phyloP scores from a whole-genome alignment of 2,797 vertebrate species.

The Neostethus bicornis region DNA sequence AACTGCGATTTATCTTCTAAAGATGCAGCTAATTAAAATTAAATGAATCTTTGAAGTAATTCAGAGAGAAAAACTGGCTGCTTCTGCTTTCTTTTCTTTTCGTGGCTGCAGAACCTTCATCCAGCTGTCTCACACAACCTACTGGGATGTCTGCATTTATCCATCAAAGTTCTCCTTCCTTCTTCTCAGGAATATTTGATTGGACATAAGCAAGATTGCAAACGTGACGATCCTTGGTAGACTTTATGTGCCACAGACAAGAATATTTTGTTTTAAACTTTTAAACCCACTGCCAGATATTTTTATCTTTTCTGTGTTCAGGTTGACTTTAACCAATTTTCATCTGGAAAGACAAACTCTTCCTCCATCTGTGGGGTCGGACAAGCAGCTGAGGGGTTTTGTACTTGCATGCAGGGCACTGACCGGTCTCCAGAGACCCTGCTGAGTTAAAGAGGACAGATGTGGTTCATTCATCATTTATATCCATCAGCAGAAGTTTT shows the following conservation, averaged over 20 bases:
- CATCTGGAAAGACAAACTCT: too few relatives aligned
- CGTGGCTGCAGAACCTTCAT: too few relatives aligned
- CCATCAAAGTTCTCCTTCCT: neutral
- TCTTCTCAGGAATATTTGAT: conserved; percentile 7
- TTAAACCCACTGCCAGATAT: too few relatives aligned
- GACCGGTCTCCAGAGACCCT: conserved; percentile 37
- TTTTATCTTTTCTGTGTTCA: too few relatives aligned
- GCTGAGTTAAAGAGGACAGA: conserved; percentile 48
- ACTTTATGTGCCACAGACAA: neutral
- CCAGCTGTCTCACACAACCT: conserved; percentile 3
- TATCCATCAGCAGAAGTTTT: conserved; percentile 47
- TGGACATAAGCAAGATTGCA: neutral
- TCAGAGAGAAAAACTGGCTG: too few relatives aligned
- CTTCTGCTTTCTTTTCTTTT: too few relatives aligned
- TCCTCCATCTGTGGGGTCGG: too few relatives aligned
- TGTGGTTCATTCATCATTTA: conserved; percentile 75
- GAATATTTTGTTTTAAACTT: neutral
- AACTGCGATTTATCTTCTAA: too few relatives aligned
- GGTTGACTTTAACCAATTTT: too few relatives aligned
- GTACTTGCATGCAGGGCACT: conserved; percentile 23
- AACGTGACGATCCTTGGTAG: neutral
- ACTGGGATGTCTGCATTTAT: neutral
- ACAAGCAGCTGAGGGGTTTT: conserved; percentile 15
- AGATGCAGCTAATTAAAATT: too few relatives aligned
- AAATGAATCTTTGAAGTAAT: too few relatives aligned